These are phyloP conservation scores for Agrenia bidenticulata DNA, from an alignment of 2,888 invertebrate species.

Conservation along the genomic window DNA sequence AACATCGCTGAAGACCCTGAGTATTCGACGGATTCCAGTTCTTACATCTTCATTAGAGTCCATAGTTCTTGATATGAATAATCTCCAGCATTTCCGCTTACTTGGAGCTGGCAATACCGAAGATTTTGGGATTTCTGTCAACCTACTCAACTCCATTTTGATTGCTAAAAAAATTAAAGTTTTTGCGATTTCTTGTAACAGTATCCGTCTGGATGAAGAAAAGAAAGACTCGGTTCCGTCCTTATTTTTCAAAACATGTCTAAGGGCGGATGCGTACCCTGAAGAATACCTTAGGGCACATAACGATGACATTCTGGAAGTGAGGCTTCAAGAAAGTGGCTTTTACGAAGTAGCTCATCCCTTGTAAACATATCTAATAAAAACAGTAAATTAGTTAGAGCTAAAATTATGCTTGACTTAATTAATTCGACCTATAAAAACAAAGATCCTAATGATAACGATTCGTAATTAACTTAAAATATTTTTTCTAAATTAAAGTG, in stretches of 20 bases:
- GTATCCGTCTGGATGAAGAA: neutral
- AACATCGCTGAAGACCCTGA: neutral
- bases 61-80: neutral
- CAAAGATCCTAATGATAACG: too few species aligned
- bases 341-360: too few species aligned
- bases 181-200: neutral
- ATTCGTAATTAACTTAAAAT: too few species aligned
- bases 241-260: neutral
- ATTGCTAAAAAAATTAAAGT: neutral
- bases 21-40: neutral
- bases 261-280: neutral
- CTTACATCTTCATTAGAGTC: neutral
- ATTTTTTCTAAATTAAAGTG: too few species aligned
- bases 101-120: neutral
- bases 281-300: neutral
- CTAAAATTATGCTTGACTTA: too few species aligned
- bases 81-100: conserved; percentile 1
- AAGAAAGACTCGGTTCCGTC: neutral
- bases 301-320: neutral
- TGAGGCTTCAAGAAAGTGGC: neutral
- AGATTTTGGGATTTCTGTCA: neutral
- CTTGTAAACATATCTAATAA: too few species aligned
- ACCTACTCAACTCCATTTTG: neutral
- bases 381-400: too few species aligned
- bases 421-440: too few species aligned